Evolutionary conservation across 2,113 vertebrate genomes (phyloP).

Genomic region (Lichenostomus cassidix): DNA sequence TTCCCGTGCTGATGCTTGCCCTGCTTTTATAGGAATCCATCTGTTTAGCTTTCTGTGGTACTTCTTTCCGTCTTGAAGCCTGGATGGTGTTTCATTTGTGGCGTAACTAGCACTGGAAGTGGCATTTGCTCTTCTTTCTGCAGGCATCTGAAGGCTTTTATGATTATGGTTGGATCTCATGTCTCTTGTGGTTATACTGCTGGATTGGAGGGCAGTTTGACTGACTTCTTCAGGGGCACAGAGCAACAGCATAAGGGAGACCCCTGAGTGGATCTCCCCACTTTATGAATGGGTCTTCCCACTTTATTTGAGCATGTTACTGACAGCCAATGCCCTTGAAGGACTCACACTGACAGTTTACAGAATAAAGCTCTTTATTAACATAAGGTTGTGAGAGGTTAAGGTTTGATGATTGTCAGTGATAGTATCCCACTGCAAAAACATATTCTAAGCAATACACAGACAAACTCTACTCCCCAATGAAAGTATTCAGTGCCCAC

Average conservation of each 20-base stretch:
- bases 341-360: background rate
- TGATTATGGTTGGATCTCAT: background rate
- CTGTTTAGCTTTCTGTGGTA: background rate
- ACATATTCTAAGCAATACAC: background rate
- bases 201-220: accelerated
- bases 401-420: background rate
- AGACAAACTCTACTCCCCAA: background rate
- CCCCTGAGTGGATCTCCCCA: background rate
- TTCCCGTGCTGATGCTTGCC: background rate
- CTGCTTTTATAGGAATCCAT: background rate
- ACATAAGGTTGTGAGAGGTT: background rate
- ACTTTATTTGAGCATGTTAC: background rate
- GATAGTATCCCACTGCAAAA: background rate
- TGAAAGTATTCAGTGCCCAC: background rate
- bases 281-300: background rate
- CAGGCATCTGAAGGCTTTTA: background rate
- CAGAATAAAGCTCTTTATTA: background rate
- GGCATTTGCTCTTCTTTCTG: background rate
- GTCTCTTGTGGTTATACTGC: background rate
- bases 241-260: background rate
- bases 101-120: background rate
- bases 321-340: accelerated
- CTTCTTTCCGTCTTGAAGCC: background rate
- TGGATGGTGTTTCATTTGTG: background rate
- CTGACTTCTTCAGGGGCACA: background rate